Percentiles rank a stretch among this genome's conserved stretches.
Conservation (phyloP, 2,113 vertebrate species). For the Cyphomyrus plagiostoma region DNA sequence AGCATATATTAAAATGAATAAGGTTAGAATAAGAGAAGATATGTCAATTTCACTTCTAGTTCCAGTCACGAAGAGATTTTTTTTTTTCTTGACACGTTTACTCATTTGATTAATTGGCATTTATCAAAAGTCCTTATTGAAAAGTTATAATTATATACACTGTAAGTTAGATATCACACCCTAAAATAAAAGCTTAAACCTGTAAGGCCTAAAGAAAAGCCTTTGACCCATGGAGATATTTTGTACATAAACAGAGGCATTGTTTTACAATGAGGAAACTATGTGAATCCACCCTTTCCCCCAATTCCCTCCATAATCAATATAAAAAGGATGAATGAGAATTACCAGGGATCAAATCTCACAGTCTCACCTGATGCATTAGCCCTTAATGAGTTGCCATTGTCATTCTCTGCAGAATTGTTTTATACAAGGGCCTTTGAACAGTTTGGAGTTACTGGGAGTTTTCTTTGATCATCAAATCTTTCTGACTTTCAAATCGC, state of each 20-base stretch:
- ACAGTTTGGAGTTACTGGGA: slow-evolving; percentile 82
- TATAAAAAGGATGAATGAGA: slow-evolving; percentile 45
- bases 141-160: neutral
- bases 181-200: slow-evolving; percentile 51
- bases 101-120: neutral
- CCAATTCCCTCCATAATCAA: slow-evolving; percentile 63
- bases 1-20: neutral
- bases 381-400: slow-evolving; percentile 90
- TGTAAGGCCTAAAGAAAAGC: slow-evolving; percentile 54
- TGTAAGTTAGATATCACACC: slow-evolving; percentile 35
- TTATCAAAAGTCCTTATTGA: neutral
- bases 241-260: slow-evolving; percentile 46
- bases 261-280: slow-evolving; percentile 30
- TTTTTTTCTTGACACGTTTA: neutral
- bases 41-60: neutral
- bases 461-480: slow-evolving; percentile 86
- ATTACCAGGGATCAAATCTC: slow-evolving; percentile 36
- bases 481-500: slow-evolving; percentile 88
- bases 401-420: slow-evolving; percentile 94
- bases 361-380: slow-evolving; percentile 83
- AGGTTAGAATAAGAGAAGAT: neutral
- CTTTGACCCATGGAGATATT: slow-evolving; percentile 56
- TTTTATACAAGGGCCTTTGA: slow-evolving; percentile 90
- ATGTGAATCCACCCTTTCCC: slow-evolving; percentile 17
- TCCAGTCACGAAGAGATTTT: neutral